phyloP scores from a whole-genome alignment of 1,140 invertebrate genomes.

The Pseudomyrmex concolor region DNA sequence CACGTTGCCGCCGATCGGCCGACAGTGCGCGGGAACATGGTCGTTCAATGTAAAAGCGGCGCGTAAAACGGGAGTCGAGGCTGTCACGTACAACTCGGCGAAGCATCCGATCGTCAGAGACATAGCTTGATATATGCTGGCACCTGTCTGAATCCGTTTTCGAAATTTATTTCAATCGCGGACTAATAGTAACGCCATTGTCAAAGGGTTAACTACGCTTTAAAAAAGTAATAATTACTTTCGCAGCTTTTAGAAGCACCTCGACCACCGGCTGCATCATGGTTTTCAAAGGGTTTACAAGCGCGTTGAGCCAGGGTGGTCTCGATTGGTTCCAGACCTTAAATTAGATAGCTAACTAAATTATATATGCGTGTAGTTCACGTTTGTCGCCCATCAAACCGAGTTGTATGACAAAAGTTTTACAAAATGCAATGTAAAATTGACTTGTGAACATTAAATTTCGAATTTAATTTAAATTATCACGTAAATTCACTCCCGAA shows the following conservation, averaged over 20 bases:
- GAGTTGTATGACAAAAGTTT: not conserved
- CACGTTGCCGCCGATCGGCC: constrained; percentile 88
- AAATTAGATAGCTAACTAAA: not conserved
- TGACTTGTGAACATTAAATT: not conserved
- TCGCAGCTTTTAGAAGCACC: constrained; percentile 87
- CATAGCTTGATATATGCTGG: constrained; percentile 91
- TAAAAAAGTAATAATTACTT: constrained; percentile 64
- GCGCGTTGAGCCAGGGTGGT: constrained; percentile 90
- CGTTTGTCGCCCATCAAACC: not conserved
- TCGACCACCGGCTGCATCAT: constrained; percentile 87
- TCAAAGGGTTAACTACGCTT: not conserved
- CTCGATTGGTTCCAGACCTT: constrained; percentile 91
- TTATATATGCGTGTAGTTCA: not conserved
- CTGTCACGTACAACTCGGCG: constrained; percentile 87
- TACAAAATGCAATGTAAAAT: not conserved
- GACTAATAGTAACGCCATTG: not conserved
- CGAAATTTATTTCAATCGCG: not conserved
- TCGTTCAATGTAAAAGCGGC: constrained; percentile 87
- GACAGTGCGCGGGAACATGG: constrained; percentile 87
- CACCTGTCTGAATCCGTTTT: constrained; percentile 86
- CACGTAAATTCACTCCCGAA: not conserved
- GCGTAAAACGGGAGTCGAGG: constrained; percentile 86
- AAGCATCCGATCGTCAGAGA: constrained; percentile 89
- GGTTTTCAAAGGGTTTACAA: constrained; percentile 87
- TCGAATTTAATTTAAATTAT: not conserved